A percentile compares a stretch with the other conserved stretches of the same genome.
These are phyloP conservation scores for Chrysina gloriosa DNA, from an alignment of 2,888 invertebrate genomes.

Conservation along the genomic window DNA sequence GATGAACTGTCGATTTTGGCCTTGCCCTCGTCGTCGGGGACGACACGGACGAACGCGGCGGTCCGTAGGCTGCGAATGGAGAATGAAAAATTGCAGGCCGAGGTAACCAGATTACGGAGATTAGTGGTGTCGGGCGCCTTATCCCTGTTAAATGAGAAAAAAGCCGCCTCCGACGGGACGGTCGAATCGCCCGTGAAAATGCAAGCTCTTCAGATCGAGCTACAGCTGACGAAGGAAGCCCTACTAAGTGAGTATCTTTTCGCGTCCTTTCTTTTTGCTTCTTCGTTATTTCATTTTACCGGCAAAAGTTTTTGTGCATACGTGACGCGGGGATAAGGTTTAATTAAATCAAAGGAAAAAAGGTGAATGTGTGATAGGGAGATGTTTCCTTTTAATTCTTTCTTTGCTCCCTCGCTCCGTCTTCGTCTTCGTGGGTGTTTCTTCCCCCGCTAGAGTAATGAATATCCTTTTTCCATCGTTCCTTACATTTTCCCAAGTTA, in stretches of 20 bases:
- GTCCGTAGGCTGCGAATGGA: slow-evolving; percentile 76
- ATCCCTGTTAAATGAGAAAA: slow-evolving; percentile 69
- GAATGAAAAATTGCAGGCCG: slow-evolving; percentile 82
- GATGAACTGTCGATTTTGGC: slow-evolving; percentile 56
- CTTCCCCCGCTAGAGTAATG: no score
- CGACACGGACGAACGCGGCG: slow-evolving; percentile 64
- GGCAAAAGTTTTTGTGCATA: no score
- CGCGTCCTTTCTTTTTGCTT: no score
- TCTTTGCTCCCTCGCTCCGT: no score
- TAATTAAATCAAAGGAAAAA: no score
- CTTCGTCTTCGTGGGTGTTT: no score
- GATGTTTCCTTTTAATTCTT: no score
- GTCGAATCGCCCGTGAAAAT: slow-evolving; percentile 61
- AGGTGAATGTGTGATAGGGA: no score
- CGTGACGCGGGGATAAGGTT: no score
- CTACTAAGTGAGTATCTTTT: slow-evolving; percentile 66
- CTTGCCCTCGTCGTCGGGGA: slow-evolving; percentile 57
- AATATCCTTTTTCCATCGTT: no score
- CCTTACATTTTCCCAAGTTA: no score
- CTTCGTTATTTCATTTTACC: background rate
- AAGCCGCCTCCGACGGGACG: slow-evolving; percentile 61
- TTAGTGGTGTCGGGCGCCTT: slow-evolving; percentile 75
- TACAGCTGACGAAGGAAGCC: slow-evolving; percentile 83
- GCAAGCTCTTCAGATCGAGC: slow-evolving; percentile 71
- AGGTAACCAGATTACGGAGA: slow-evolving; percentile 76